Conservation (phyloP, 2,797 vertebrate genomes). For the Dipus sagitta region DNA sequence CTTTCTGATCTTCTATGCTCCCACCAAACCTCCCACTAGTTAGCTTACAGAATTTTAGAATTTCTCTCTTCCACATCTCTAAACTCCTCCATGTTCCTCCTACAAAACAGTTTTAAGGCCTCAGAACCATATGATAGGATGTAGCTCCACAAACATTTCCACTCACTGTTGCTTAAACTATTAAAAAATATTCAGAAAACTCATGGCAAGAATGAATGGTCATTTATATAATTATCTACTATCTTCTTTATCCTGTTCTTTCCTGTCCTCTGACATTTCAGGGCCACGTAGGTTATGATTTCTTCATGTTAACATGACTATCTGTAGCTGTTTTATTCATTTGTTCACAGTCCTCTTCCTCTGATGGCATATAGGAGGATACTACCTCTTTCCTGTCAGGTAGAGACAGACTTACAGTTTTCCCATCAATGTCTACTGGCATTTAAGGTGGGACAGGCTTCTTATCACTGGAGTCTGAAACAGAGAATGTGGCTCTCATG, state of each 20-base stretch:
- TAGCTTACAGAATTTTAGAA: background rate
- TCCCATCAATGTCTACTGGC: background rate
- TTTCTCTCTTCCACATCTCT: background rate
- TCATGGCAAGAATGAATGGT: background rate
- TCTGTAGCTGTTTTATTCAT: background rate
- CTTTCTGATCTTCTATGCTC: background rate
- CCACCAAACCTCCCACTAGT: background rate
- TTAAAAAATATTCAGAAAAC: slow-evolving; percentile 16
- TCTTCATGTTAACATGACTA: background rate
- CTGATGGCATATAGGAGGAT: background rate
- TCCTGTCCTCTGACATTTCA: no score
- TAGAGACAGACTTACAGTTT: background rate
- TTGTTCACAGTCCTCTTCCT: background rate
- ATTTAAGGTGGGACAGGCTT: background rate
- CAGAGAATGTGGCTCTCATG: background rate
- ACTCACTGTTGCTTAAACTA: slow-evolving; percentile 1
- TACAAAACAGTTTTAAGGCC: background rate
- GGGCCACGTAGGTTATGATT: background rate
- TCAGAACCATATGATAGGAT: background rate
- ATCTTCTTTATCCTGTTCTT: background rate
- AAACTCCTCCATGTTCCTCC: background rate
- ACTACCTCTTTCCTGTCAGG: background rate
- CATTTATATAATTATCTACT: background rate
- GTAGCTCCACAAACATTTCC: background rate
- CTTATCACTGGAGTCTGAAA: background rate